A percentile compares a stretch with the other conserved stretches of the same genome.
These are phyloP conservation scores for Tipula vernalis DNA, from an alignment of 2,888 invertebrate genomes.

Conservation along the genomic window DNA sequence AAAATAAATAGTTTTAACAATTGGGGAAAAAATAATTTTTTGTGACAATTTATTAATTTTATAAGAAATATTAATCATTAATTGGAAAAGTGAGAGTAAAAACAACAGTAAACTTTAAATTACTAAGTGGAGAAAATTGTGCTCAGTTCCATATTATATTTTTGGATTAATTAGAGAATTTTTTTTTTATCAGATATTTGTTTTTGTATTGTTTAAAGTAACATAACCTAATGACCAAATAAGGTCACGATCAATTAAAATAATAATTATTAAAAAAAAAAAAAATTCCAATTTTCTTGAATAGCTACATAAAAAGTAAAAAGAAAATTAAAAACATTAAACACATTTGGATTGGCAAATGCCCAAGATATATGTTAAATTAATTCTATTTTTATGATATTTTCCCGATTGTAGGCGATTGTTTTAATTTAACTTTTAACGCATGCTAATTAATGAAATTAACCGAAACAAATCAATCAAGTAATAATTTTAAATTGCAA, in stretches of 20 bases:
- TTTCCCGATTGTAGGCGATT: neutral
- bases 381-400: neutral
- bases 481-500: neutral
- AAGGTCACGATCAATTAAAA: conserved; percentile 15
- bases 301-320: neutral
- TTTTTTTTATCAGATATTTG: neutral
- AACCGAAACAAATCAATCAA: neutral
- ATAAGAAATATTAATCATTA: neutral
- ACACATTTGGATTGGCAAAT: neutral
- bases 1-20: neutral
- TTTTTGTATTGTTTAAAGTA: conserved; percentile 12
- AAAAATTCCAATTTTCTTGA: neutral
- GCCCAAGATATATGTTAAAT: neutral
- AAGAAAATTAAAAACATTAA: neutral
- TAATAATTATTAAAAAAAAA: neutral
- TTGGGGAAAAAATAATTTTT: neutral
- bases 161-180: neutral
- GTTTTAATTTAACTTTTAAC: neutral
- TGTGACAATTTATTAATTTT: neutral
- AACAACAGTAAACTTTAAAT: neutral
- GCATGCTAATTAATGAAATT: neutral
- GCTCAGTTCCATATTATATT: neutral
- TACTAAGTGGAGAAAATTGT: conserved; percentile 5
- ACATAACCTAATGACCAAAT: conserved; percentile 19
- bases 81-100: neutral